A percentile compares a stretch with the other conserved stretches of the same genome.
These are phyloP conservation scores for Parnassius glacialis DNA, from an alignment of 2,888 invertebrate species.

Conservation along the genomic window DNA sequence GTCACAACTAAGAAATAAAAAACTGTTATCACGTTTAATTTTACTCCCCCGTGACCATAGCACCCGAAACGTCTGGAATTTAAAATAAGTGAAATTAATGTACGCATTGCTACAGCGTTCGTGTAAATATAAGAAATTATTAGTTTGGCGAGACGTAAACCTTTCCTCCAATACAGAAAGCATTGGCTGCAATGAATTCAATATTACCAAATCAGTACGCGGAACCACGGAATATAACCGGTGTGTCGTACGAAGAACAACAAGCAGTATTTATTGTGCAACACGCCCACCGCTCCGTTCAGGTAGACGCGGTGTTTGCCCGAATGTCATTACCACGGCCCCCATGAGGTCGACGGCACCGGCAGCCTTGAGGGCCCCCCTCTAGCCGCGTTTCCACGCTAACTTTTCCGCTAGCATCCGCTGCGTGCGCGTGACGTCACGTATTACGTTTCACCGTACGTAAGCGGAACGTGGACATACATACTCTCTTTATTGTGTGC, in stretches of 20 bases:
- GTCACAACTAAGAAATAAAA: no score
- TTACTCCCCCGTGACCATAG: no score
- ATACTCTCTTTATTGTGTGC: background rate
- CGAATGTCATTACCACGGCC: conserved; percentile 26
- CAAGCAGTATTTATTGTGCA: conserved; percentile 1
- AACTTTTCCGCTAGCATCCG: conserved; percentile 24
- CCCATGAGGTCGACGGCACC: conserved; percentile 25
- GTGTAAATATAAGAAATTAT: no score
- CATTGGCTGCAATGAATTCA: no score
- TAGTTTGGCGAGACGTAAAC: no score
- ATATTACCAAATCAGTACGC: no score
- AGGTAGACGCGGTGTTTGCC: conserved; percentile 11
- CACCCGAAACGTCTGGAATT: no score
- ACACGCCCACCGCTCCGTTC: conserved; percentile 3
- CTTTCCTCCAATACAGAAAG: no score
- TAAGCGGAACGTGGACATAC: conserved; percentile 12
- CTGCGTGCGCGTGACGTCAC: conserved; percentile 24
- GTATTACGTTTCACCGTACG: conserved; percentile 19
- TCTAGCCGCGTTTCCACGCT: conserved; percentile 21
- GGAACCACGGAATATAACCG: background rate
- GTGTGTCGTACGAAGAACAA: background rate
- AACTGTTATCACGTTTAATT: no score
- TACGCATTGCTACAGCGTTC: no score
- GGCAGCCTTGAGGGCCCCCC: conserved; percentile 25
- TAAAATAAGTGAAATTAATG: no score